These are phyloP conservation scores for Drosophila trapezifrons DNA, from an alignment of 1,140 invertebrate genomes.

Conservation along the genomic window DNA sequence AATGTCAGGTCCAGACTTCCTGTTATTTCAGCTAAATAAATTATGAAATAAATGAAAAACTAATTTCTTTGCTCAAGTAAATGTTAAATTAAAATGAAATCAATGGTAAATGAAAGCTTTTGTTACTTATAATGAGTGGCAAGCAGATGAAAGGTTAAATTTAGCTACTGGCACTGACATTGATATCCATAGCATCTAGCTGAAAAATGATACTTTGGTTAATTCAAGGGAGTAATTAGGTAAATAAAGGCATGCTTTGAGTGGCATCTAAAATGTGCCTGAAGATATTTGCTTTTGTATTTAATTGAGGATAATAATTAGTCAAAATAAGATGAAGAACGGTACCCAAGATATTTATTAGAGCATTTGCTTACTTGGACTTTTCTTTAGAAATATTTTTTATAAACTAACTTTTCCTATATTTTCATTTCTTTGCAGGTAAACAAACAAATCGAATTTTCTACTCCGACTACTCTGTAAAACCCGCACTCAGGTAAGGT, in stretches of 20 bases:
- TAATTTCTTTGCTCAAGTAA: neutral
- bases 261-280: neutral
- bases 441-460: constrained; percentile 44
- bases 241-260: constrained; percentile 9
- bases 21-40: neutral
- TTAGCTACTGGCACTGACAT: neutral
- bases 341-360: neutral
- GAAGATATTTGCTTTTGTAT: neutral
- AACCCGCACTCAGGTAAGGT: constrained; percentile 32
- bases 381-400: neutral
- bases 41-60: neutral
- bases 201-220: constrained; percentile 24
- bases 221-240: neutral
- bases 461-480: neutral
- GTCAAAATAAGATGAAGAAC: neutral
- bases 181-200: neutral
- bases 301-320: neutral
- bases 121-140: neutral
- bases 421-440: constrained; percentile 57
- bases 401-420: constrained; percentile 1
- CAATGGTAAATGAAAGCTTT: neutral
- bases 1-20: constrained; percentile 23
- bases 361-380: too few species aligned
- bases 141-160: constrained; percentile 3
- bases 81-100: neutral